Conservation (phyloP, 2,888 invertebrate genomes). For the Luffia ferchaultella region DNA sequence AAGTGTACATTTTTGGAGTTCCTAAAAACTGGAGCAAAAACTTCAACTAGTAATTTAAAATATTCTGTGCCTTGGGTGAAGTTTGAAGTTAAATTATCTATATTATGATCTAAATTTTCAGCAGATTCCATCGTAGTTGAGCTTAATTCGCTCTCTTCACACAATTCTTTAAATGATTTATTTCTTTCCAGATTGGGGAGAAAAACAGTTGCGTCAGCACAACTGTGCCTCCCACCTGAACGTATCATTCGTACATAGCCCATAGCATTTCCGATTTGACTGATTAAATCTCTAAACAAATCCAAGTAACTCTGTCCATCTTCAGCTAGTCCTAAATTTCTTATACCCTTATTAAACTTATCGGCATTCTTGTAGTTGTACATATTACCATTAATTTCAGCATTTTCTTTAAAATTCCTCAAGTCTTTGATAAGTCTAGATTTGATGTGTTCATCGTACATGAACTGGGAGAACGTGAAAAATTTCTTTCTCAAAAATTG, state of each 20-base stretch:
- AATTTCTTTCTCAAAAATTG: slow-evolving; percentile 95
- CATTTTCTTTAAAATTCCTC: slow-evolving; percentile 81
- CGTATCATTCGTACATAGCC: slow-evolving; percentile 94
- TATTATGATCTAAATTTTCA: slow-evolving; percentile 78
- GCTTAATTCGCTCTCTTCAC: slow-evolving; percentile 67
- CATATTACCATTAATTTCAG: slow-evolving; percentile 69
- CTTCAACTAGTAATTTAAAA: slow-evolving; percentile 88
- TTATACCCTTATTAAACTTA: slow-evolving; percentile 90
- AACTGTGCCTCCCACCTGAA: slow-evolving; percentile 92
- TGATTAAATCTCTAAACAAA: slow-evolving; percentile 89
- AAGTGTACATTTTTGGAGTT: slow-evolving; percentile 89
- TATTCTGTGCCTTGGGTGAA: slow-evolving; percentile 91
- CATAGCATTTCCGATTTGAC: slow-evolving; percentile 96
- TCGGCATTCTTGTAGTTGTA: slow-evolving; percentile 92
- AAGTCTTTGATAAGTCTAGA: slow-evolving; percentile 91
- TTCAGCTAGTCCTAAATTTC: slow-evolving; percentile 82
- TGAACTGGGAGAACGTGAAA: slow-evolving; percentile 93
- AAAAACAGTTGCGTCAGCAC: slow-evolving; percentile 90
- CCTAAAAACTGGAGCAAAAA: slow-evolving; percentile 89
- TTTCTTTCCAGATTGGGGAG: slow-evolving; percentile 79
- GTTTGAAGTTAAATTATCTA: slow-evolving; percentile 80
- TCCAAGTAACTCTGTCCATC: slow-evolving; percentile 91
- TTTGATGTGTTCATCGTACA: slow-evolving; percentile 98
- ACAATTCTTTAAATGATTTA: slow-evolving; percentile 67
- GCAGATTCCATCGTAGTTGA: slow-evolving; percentile 71